These are phyloP conservation scores for Regulus satrapa DNA, from an alignment of 2,113 vertebrate species.

Conservation along the genomic window DNA sequence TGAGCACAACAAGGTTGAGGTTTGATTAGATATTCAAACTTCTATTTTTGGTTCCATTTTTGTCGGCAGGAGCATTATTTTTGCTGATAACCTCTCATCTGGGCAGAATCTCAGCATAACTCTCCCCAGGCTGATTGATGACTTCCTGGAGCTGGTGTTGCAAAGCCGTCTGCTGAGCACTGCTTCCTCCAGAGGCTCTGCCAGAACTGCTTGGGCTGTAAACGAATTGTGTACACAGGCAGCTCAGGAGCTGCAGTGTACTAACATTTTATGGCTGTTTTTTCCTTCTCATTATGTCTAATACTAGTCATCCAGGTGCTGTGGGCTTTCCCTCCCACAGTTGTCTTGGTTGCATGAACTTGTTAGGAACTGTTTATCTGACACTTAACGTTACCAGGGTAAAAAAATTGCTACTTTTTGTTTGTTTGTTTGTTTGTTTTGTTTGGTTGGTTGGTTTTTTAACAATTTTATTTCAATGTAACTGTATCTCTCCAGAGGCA, in stretches of 20 bases:
- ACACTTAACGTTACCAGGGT: neutral
- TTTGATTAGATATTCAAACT: neutral
- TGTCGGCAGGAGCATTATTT: neutral
- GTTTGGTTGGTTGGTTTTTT: too few species aligned
- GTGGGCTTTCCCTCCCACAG: neutral
- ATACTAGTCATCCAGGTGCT: constrained; percentile 23
- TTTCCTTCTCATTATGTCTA: constrained; percentile 2
- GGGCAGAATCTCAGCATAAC: constrained; percentile 44
- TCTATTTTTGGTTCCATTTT: constrained; percentile 8
- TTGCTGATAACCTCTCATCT: constrained; percentile 46
- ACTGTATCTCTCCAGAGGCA: neutral
- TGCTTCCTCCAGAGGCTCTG: constrained; percentile 35
- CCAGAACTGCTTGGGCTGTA: constrained; percentile 17
- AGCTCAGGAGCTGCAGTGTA: constrained; percentile 21
- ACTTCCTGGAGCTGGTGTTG: constrained; percentile 69
- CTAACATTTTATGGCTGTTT: constrained; percentile 12
- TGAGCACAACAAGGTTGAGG: neutral
- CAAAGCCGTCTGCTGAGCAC: constrained; percentile 56
- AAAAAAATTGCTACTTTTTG: neutral
- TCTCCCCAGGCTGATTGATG: constrained; percentile 69
- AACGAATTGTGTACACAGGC: neutral
- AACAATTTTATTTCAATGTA: neutral
- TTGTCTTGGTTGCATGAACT: neutral
- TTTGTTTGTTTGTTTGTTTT: too few species aligned
- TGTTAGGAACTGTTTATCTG: neutral